These are phyloP conservation scores for Thinocorus orbignyianus DNA, from an alignment of 2,113 vertebrate genomes.

Conservation along the genomic window DNA sequence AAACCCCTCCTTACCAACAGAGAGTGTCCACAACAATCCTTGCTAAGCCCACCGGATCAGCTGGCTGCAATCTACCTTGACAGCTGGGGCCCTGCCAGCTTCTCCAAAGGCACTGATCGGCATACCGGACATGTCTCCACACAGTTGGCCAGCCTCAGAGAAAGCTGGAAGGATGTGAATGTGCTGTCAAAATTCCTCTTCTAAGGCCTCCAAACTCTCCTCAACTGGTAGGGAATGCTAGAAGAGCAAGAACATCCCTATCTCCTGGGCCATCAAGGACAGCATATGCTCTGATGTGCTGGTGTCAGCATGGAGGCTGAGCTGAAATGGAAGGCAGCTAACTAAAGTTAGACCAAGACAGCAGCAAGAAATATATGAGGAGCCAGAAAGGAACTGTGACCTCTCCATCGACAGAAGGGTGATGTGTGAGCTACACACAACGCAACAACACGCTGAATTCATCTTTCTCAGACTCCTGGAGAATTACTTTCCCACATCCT, in stretches of 20 bases:
- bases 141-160: not conserved
- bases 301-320: not conserved
- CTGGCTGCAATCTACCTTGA: not conserved
- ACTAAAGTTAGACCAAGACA: not conserved
- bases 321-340: not conserved
- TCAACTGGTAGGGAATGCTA: not conserved
- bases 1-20: not conserved
- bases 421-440: not conserved
- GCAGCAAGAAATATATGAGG: not conserved
- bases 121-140: not conserved
- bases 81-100: conserved; percentile 12
- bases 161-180: not conserved
- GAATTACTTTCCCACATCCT: not conserved
- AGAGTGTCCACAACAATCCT: not conserved
- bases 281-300: not conserved
- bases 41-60: not conserved
- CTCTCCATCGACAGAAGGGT: not conserved
- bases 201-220: not conserved
- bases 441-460: not conserved
- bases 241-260: not conserved
- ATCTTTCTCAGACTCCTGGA: not conserved
- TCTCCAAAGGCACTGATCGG: conserved; percentile 5
- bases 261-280: not conserved
- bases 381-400: not conserved
- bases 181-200: conserved; percentile 11